Base-by-base conservation (phyloP, 2,797 vertebrate species). In the Balearica regulorum region DNA sequence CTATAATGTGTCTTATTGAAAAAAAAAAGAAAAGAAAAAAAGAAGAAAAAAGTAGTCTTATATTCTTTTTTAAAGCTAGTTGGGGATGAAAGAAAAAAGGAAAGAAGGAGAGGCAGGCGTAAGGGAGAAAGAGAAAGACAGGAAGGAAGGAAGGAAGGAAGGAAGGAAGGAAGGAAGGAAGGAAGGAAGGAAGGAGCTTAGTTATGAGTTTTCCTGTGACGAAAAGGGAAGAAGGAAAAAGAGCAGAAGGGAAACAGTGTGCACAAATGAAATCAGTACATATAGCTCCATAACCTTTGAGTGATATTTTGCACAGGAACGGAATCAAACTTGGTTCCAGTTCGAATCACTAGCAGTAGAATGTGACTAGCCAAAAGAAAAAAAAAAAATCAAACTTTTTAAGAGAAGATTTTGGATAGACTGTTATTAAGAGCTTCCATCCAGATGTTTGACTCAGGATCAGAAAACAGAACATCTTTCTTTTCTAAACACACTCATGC, bases 161-260 rank as follows among this genome's bases (percentile, higher is more conserved):
- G 16, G n/a, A 6, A 16, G 14, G 17, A 5, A 14, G 4, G 7
- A 1, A 4, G 13, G 9, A 4, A 5, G 16, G 44, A 12, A 25
- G 21, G 10, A 24, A 11, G 29, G 20, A 49, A 7, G 11, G 7
- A 33, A 5, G 26, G 4, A 5, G 9, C 8, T 35, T 35, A 16
- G 4, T 24, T 61, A 11, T 24, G 11, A 46, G 2, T 46, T 87
- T 77, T 83, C 9, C 10, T 75, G 17, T 49, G 24, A 16, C 3
- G 70, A 73, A 75, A 82, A n/a, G 11, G 2, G 8, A 24, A 22
- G 6, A 60, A 41, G 15, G 13, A 6, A 71, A 83, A 46, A 44
- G 8, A 13, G 5, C 16, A 41, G 15, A 26, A 72, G 6, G 22
- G 15, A 43, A 83, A 62, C 13, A 8, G 20, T 46, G 17, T 57